Evolutionary conservation across 2,113 vertebrate genomes (phyloP).

Genomic region (Xiphophorus hellerii): DNA sequence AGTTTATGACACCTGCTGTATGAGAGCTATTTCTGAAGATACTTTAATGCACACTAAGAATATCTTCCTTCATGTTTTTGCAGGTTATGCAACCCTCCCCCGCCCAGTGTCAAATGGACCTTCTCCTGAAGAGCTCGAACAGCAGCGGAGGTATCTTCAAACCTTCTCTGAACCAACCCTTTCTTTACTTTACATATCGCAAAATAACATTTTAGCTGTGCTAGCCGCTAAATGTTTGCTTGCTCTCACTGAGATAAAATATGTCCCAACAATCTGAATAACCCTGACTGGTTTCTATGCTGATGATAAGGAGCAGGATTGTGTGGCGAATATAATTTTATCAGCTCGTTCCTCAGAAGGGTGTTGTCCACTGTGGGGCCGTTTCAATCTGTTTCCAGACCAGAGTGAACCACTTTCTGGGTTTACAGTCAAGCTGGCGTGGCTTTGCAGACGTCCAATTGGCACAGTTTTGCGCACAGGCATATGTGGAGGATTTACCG

Average conservation of each 20-base stretch:
- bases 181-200: slow-evolving; percentile 2
- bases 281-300: background rate
- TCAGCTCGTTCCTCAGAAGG: background rate
- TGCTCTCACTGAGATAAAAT: background rate
- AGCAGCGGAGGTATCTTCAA: slow-evolving; percentile 83
- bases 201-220: background rate
- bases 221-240: background rate
- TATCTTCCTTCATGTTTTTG: slow-evolving; percentile 29
- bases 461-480: slow-evolving; percentile 42
- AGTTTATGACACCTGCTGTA: background rate
- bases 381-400: slow-evolving; percentile 1
- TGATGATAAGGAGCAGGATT: background rate
- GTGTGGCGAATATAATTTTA: background rate
- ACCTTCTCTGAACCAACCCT: background rate
- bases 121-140: slow-evolving; percentile 85
- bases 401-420: slow-evolving; percentile 13
- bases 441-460: slow-evolving; percentile 40
- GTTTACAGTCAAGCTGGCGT: slow-evolving; percentile 44
- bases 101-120: slow-evolving; percentile 85
- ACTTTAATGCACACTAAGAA: background rate
- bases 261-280: background rate
- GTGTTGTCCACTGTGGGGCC: background rate
- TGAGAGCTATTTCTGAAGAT: background rate
- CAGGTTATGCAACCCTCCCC: slow-evolving; percentile 73
- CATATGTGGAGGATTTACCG: slow-evolving; percentile 66